Base-by-base conservation (phyloP, 2,888 invertebrate genomes). In the Thereva unica region DNA sequence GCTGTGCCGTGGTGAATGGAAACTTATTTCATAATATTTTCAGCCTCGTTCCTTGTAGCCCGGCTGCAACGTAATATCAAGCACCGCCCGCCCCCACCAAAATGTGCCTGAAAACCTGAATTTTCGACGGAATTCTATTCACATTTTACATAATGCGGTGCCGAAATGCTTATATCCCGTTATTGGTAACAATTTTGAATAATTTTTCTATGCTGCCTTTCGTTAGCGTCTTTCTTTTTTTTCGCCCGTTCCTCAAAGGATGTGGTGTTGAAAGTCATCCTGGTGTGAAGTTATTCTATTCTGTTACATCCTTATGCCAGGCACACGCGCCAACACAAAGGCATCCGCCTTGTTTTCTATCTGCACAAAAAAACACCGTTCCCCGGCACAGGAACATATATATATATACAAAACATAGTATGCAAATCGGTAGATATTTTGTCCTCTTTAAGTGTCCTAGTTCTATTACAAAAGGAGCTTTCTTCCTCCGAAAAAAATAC, bases 141-240 rank as follows among this genome's bases (percentile, higher is more conserved):
- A 23, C 7, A 52, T 52, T 52, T 52, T 52, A 23, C 37, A 38
- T 37, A 38, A 12, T 53, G 53, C 37, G 10, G 37, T 37, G 53
- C n/a, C 38, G 38, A 37, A 38, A 37, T 53, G 35, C n/a, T n/a
- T 38, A 53, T 53, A n/a, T 37, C 37, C 37, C 37, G 23, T 34
- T 53, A 53, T 53, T 53, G 38, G 53, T 38, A 38, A 53, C 53
- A 35, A 53, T 53, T 53, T 53, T 53, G 53, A 53, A 53, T 53
- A 53, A 53, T 53, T 53, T 53, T 38, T 23, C 23, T 23, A 23
- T 23, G 34, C 38, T 37, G n/a, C 23, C 38, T 53, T 37, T 10
- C 53, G n/a, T 9, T 7, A 53, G 53, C 6, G 53, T 38, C 8
- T 44, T 9, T 44, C 37, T 35, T 37, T 53, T 34, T 53, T 35